Conservation (phyloP, 2,113 vertebrate species). For the Cyanoliseus patagonus region DNA sequence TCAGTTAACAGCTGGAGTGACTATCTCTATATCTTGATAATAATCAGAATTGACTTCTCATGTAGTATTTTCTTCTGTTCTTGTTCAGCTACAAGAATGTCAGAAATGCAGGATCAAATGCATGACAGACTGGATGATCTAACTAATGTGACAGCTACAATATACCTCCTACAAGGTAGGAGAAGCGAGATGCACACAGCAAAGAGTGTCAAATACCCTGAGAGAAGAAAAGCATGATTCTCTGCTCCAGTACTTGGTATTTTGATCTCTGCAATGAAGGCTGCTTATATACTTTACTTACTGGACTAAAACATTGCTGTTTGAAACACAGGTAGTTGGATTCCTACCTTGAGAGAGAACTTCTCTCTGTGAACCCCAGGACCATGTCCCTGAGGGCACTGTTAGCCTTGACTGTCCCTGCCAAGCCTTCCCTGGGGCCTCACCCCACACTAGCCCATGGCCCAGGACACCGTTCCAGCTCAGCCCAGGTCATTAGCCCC, state of each 20-base stretch:
- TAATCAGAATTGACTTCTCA: neutral
- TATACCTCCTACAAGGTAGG: neutral
- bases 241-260: neutral
- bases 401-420: neutral
- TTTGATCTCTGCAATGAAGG: neutral
- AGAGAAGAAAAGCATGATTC: neutral
- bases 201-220: neutral
- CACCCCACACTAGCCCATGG: neutral
- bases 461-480: neutral
- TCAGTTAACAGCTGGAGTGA: neutral
- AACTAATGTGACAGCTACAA: neutral
- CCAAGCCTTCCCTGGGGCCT: neutral
- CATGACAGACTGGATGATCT: neutral
- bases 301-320: neutral
- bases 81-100: neutral
- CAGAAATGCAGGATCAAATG: slow-evolving; percentile 22
- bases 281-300: neutral
- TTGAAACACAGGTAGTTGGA: neutral
- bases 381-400: neutral
- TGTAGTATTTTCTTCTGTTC: neutral
- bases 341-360: neutral
- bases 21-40: neutral
- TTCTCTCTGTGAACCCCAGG: neutral
- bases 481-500: neutral
- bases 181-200: neutral